Evolutionary conservation across 2,113 vertebrate genomes (phyloP).

Genomic region (Coptodon bakossiorum): DNA sequence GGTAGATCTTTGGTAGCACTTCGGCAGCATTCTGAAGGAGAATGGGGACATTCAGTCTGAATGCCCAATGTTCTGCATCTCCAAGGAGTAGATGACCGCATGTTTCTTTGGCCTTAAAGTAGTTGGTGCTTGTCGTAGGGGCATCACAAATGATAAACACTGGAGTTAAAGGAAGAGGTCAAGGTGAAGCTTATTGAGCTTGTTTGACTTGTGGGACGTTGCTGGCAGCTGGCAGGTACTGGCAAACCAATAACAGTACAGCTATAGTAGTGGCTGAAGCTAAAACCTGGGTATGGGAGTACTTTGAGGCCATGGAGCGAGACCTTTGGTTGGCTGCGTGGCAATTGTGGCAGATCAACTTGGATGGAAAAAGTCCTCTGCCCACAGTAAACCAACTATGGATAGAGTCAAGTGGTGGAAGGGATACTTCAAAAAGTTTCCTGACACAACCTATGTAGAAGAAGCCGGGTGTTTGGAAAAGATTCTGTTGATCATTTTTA

Average conservation of each 20-base stretch:
- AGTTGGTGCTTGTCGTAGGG: not conserved
- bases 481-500: not conserved
- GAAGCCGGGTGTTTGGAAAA: not conserved
- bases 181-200: not conserved
- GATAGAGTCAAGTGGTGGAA: not conserved
- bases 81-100: not conserved
- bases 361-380: not conserved
- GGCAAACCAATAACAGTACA: not conserved
- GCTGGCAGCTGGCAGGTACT: not conserved
- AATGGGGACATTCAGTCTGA: not conserved
- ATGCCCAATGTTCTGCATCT: not conserved
- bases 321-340: accelerated
- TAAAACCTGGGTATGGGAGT: not conserved
- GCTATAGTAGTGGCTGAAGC: not conserved
- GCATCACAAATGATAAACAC: not conserved
- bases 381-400: not conserved
- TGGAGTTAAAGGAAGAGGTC: not conserved
- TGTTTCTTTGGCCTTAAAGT: not conserved
- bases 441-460: not conserved
- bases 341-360: not conserved
- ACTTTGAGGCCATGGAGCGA: not conserved
- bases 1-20: not conserved
- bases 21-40: not conserved
- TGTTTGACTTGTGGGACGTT: accelerated
- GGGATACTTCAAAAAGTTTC: not conserved